Evolutionary conservation across 2,888 invertebrate genomes (phyloP).

Genomic region (Lithophane leautieri): DNA sequence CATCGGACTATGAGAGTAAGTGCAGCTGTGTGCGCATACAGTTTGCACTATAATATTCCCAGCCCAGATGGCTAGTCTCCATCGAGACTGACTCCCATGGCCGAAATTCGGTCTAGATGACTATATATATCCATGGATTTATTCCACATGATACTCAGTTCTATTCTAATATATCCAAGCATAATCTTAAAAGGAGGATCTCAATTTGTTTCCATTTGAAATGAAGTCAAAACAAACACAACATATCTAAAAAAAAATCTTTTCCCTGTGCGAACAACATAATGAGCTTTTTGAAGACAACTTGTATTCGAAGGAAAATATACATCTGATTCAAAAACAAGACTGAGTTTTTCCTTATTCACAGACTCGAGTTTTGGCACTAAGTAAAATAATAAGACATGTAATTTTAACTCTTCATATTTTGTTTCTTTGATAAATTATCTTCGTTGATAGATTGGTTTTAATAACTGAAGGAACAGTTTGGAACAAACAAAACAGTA

Average conservation of each 20-base stretch:
- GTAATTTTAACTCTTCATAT: background rate
- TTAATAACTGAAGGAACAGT: background rate
- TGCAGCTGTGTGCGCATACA: no score
- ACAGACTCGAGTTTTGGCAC: background rate
- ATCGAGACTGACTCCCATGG: no score
- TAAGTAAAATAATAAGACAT: background rate
- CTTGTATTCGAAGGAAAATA: slow-evolving; percentile 31
- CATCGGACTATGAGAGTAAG: no score
- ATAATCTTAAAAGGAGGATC: slow-evolving; percentile 1
- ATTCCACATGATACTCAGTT: no score
- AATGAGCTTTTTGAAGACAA: slow-evolving; percentile 37
- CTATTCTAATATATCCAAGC: background rate
- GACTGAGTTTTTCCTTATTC: background rate
- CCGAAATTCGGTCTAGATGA: no score
- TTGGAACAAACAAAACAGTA: no score
- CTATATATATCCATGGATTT: no score
- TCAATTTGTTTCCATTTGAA: slow-evolving; percentile 21
- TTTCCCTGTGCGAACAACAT: slow-evolving; percentile 8
- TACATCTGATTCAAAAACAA: slow-evolving; percentile 27
- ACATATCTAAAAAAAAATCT: slow-evolving; percentile 12
- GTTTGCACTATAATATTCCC: no score
- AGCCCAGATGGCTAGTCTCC: no score
- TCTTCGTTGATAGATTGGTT: no score
- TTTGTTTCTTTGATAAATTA: background rate
- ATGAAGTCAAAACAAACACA: background rate